Conservation (phyloP, 2,113 vertebrate species). For the pig (Sus scrofa) region T2T-Sscrofa CM000822.6:25715501-25716000, state of each 20-base stretch:
- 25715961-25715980: neutral
- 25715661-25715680: neutral
- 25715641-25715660: neutral
- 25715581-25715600: neutral
- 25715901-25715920: slow-evolving; percentile 91
- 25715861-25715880: slow-evolving; percentile 95
- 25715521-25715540: neutral
- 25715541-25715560: neutral
- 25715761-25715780: neutral
- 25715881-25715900: slow-evolving; percentile 95
- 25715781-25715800: neutral
- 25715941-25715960: slow-evolving; percentile 90
- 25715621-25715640: neutral
- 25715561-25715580: neutral
- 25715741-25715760: neutral
- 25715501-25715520: neutral
- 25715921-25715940: slow-evolving; percentile 92
- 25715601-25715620: neutral
- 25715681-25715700: neutral
- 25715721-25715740: neutral
- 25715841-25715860: slow-evolving; percentile 96
- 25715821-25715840: slow-evolving; percentile 89
- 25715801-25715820: neutral
- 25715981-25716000: neutral
- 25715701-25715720: neutral